These are phyloP conservation scores for Bombus soroeensis DNA, from an alignment of 1,140 invertebrate species.

Conservation along the genomic window DNA sequence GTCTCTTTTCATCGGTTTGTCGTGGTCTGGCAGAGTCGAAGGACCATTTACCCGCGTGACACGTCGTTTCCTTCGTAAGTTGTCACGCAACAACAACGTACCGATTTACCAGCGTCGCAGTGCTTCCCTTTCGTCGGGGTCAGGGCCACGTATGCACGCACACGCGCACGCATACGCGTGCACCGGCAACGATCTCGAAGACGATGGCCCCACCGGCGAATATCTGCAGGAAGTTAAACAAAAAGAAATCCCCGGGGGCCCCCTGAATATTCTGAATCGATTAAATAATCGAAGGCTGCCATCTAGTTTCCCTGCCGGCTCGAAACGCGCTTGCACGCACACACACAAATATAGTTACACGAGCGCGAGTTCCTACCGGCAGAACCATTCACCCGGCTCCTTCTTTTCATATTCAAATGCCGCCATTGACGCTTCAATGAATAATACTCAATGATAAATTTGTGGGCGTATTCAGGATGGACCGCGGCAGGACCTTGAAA, in stretches of 20 bases:
- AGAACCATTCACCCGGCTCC: slow-evolving; percentile 75
- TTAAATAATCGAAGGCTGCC: slow-evolving; percentile 82
- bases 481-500: slow-evolving; percentile 79
- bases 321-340: neutral
- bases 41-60: slow-evolving; percentile 65
- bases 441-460: slow-evolving; percentile 83
- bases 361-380: slow-evolving; percentile 13
- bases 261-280: slow-evolving; percentile 81
- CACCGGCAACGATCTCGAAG: slow-evolving; percentile 39
- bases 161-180: neutral
- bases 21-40: slow-evolving; percentile 42
- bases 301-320: slow-evolving; percentile 72
- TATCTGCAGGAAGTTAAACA: slow-evolving; percentile 81
- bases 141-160: slow-evolving; percentile 14
- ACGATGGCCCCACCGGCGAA: slow-evolving; percentile 57
- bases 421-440: slow-evolving; percentile 83
- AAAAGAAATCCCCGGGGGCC: slow-evolving; percentile 75
- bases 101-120: slow-evolving; percentile 27
- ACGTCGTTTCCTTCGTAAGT: slow-evolving; percentile 63
- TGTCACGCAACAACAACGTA: slow-evolving; percentile 57
- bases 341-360: neutral
- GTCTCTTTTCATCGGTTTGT: slow-evolving; percentile 40
- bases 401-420: slow-evolving; percentile 84
- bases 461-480: slow-evolving; percentile 81
- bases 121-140: slow-evolving; percentile 49